These are phyloP conservation scores for Rhabdomys dilectus DNA, from an alignment of 2,113 vertebrate genomes.

Conservation along the genomic window DNA sequence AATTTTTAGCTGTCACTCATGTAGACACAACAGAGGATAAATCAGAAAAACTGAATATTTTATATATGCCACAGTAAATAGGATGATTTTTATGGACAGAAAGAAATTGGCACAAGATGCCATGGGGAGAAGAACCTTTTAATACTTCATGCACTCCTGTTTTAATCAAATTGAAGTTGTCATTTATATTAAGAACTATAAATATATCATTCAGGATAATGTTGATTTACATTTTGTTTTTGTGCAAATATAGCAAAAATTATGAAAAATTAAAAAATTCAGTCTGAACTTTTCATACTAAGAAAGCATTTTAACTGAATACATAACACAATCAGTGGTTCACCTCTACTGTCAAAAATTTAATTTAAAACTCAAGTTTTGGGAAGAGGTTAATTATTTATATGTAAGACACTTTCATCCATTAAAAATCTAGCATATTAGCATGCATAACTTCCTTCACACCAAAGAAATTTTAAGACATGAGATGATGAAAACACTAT, in stretches of 20 bases:
- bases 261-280: neutral
- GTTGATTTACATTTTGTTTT: constrained; percentile 63
- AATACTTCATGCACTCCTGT: constrained; percentile 59
- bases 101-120: constrained; percentile 62
- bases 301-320: constrained; percentile 49
- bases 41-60: constrained; percentile 79
- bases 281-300: neutral
- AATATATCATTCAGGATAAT: constrained; percentile 56
- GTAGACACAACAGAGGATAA: constrained; percentile 10
- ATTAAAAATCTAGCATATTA: constrained; percentile 27
- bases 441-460: constrained; percentile 22
- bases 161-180: constrained; percentile 75
- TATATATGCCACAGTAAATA: constrained; percentile 75
- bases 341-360: constrained; percentile 27
- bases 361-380: constrained; percentile 48
- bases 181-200: constrained; percentile 68
- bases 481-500: neutral
- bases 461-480: constrained; percentile 42
- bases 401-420: constrained; percentile 20
- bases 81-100: constrained; percentile 68
- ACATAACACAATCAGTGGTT: constrained; percentile 8
- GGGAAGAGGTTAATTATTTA: constrained; percentile 2
- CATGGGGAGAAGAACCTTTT: constrained; percentile 69
- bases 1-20: constrained; percentile 39
- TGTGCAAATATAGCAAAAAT: constrained; percentile 44